phyloP scores from a whole-genome alignment of 2,113 vertebrate species.

The Perognathus longimembris region DNA sequence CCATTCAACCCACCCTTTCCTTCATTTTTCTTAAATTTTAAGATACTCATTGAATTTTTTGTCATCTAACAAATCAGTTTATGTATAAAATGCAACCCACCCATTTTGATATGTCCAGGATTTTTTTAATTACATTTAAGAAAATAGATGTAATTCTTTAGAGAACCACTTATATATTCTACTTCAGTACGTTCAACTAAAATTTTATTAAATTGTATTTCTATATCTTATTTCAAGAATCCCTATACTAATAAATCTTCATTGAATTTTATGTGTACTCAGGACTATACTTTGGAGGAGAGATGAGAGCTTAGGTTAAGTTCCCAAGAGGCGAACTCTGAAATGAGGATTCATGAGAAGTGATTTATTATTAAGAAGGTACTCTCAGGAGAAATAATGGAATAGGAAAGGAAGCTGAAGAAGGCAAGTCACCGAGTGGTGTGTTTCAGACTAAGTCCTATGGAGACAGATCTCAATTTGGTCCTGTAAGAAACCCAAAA shows the following conservation, averaged over 20 bases:
- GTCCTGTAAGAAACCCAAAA: neutral
- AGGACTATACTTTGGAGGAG: conserved; percentile 43
- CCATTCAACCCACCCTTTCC: too few relatives aligned
- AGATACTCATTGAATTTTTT: too few relatives aligned
- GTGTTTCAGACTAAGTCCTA: neutral
- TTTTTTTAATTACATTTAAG: conserved; percentile 63
- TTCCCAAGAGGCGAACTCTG: conserved; percentile 55
- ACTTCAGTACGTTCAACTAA: conserved; percentile 59
- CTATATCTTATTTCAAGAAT: conserved; percentile 62
- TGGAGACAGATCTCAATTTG: neutral
- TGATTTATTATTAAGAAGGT: conserved; percentile 62
- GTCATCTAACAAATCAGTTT: too few relatives aligned
- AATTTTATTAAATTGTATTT: conserved; percentile 72
- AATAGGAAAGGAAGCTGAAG: neutral
- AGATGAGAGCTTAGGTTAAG: conserved; percentile 44
- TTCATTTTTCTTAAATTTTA: too few relatives aligned
- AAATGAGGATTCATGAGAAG: conserved; percentile 42
- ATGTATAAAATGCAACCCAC: too few relatives aligned
- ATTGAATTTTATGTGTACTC: conserved; percentile 55
- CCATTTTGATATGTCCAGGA: conserved; percentile 39
- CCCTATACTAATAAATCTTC: conserved; percentile 62
- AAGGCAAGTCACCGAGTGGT: neutral
- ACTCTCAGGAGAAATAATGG: conserved; percentile 6
- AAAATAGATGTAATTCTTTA: conserved; percentile 50
- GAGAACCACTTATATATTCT: conserved; percentile 51